Percentiles rank a stretch among this genome's conserved stretches.
Evolutionary conservation across 1,140 invertebrate genomes (phyloP).

Genomic region (Drosophila trapezifrons): DNA sequence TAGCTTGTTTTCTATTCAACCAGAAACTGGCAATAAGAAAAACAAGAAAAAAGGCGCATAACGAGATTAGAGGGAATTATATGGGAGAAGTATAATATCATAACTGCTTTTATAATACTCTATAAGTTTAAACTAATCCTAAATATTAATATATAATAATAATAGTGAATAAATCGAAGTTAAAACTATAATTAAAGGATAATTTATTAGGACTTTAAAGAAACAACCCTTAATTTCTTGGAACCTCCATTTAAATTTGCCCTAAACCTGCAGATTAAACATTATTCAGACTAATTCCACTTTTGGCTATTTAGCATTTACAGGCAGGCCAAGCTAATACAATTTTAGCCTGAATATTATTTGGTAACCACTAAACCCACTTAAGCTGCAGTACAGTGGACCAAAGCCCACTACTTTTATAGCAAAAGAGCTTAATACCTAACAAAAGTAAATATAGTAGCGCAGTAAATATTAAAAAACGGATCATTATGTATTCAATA

Average conservation of each 20-base stretch:
- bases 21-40: conserved; percentile 16
- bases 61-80: conserved; percentile 4
- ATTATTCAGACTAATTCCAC: background rate
- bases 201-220: background rate
- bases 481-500: too few relatives aligned
- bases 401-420: background rate
- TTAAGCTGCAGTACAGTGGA: conserved; percentile 13
- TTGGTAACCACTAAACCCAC: background rate
- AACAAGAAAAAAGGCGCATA: background rate
- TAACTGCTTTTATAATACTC: background rate
- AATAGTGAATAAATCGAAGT: too few relatives aligned
- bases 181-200: too few relatives aligned
- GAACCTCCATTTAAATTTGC: background rate
- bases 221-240: too few relatives aligned
- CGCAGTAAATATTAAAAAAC: background rate
- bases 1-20: conserved; percentile 16
- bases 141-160: background rate
- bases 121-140: background rate
- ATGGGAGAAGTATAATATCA: background rate
- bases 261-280: background rate
- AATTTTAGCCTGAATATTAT: conserved; percentile 13
- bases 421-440: too few relatives aligned
- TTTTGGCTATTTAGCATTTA: background rate
- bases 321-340: conserved; percentile 17
- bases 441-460: background rate